phyloP scores from a whole-genome alignment of 2,888 invertebrate species.

The Brachylomia viminalis region DNA sequence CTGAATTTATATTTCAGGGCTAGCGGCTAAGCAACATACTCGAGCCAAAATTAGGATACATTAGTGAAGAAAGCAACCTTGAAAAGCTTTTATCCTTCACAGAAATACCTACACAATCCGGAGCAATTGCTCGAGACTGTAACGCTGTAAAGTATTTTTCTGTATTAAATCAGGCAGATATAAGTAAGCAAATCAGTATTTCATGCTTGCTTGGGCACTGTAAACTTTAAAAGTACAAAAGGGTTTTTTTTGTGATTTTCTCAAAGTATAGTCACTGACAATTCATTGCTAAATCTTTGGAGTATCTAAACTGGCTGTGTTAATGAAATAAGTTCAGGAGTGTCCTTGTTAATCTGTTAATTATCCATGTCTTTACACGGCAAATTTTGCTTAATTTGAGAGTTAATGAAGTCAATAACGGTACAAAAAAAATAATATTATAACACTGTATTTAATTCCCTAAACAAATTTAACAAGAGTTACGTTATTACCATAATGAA shows the following conservation, averaged over 20 bases:
- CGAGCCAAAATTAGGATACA: background rate
- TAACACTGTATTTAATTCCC: background rate
- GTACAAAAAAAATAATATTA: background rate
- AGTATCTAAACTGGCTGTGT: background rate
- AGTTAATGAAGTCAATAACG: conserved; percentile 20
- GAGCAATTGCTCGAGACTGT: background rate
- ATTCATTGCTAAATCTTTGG: conserved; percentile 5
- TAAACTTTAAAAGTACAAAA: background rate
- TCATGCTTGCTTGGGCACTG: conserved; percentile 5
- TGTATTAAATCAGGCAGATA: background rate
- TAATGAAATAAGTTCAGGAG: conserved; percentile 8
- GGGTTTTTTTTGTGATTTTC: background rate
- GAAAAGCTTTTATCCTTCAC: conserved; percentile 21
- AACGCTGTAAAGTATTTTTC: conserved; percentile 8
- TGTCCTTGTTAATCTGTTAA: conserved; percentile 12
- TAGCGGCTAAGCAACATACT: background rate
- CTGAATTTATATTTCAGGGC: conserved; percentile 1
- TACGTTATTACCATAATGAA: conserved; percentile 42
- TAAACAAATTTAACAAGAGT: background rate
- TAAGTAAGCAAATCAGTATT: conserved; percentile 9
- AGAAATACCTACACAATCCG: conserved; percentile 13
- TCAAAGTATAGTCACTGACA: background rate
- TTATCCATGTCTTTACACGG: conserved; percentile 20
- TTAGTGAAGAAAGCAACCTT: conserved; percentile 13
- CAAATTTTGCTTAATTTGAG: background rate